Percentiles rank a stretch among this genome's conserved stretches.
Evolutionary conservation across 2,888 invertebrate species (phyloP).

Genomic region (Chrysolina oricalcia): DNA sequence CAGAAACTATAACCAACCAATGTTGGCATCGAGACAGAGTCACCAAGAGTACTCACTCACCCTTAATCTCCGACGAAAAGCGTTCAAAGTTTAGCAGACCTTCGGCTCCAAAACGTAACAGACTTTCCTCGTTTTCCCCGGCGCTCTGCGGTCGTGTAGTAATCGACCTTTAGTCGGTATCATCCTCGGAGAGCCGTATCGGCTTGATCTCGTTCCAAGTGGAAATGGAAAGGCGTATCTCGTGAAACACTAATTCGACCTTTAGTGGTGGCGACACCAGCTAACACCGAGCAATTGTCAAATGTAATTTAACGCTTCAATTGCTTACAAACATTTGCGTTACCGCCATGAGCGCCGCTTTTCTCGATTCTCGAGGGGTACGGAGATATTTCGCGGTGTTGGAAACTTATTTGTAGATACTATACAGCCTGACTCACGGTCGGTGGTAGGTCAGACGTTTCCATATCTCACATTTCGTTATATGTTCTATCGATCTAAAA

Average conservation of each 20-base stretch:
- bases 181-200: slow-evolving; percentile 63
- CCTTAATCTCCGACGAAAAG: background rate
- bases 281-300: slow-evolving; percentile 64
- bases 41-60: no score
- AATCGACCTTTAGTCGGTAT: slow-evolving; percentile 42
- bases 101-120: background rate
- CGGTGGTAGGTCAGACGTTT: no score
- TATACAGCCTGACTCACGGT: no score
- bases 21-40: no score
- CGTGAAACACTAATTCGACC: slow-evolving; percentile 50
- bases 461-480: no score
- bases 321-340: slow-evolving; percentile 63
- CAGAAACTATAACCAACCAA: no score
- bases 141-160: slow-evolving; percentile 3
- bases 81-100: background rate
- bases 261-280: slow-evolving; percentile 53
- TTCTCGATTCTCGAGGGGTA: background rate
- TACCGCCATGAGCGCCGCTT: slow-evolving; percentile 1
- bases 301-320: slow-evolving; percentile 68
- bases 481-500: no score
- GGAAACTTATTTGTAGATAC: no score
- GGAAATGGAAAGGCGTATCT: slow-evolving; percentile 44
- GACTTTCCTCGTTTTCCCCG: slow-evolving; percentile 17
- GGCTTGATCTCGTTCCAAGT: slow-evolving; percentile 61
- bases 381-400: background rate